These are phyloP conservation scores for Perizoma flavofasciatum DNA, from an alignment of 2,888 invertebrate species.

Conservation along the genomic window DNA sequence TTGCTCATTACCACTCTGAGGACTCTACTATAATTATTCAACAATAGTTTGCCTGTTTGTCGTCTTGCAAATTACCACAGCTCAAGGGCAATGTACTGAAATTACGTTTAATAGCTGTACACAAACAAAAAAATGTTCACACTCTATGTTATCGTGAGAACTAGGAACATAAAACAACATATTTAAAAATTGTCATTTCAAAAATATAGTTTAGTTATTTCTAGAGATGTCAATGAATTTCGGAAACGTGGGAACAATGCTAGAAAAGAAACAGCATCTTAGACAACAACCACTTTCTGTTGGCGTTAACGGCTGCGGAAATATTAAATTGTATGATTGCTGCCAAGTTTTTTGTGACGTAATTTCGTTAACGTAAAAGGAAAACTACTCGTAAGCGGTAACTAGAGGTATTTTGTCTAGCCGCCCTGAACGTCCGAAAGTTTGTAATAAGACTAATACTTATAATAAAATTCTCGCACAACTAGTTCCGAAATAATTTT, in stretches of 20 bases:
- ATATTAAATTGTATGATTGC: no score
- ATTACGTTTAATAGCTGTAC: conserved; percentile 11
- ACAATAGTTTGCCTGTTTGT: conserved; percentile 15
- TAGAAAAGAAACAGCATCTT: no score
- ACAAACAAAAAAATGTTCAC: conserved; percentile 16
- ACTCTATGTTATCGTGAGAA: conserved; percentile 18
- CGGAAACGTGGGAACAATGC: not conserved
- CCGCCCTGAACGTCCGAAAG: no score
- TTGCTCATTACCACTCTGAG: not conserved
- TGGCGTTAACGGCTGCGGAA: no score
- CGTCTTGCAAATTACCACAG: conserved; percentile 16
- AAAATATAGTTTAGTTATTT: not conserved
- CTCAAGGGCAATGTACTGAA: conserved; percentile 26
- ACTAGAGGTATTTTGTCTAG: no score
- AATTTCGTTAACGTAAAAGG: no score
- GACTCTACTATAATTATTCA: conserved; percentile 11
- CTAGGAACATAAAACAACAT: conserved; percentile 6
- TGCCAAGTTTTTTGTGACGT: no score
- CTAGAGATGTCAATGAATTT: not conserved
- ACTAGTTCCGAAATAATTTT: not conserved
- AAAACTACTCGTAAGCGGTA: no score
- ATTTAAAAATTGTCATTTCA: not conserved
- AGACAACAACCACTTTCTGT: no score
- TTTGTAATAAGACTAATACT: no score
- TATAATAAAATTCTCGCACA: no score